phyloP scores from a whole-genome alignment of 2,113 vertebrate species.

The Mugil cephalus region DNA sequence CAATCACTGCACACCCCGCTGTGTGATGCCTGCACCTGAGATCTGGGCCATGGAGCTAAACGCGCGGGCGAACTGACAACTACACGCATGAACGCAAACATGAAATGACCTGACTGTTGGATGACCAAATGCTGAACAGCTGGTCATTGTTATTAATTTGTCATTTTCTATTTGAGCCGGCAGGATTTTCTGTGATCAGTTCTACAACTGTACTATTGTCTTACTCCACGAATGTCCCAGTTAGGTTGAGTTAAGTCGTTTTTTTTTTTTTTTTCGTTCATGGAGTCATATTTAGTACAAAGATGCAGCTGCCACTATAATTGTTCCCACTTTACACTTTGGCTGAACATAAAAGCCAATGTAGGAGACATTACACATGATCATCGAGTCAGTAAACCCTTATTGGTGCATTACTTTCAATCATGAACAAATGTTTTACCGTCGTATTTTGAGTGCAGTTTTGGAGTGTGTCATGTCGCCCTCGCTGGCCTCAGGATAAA shows the following conservation, averaged over 20 bases:
- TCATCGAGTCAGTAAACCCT: background rate
- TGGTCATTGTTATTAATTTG: slow-evolving; percentile 10
- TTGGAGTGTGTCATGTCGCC: background rate
- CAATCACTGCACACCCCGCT: slow-evolving; percentile 37
- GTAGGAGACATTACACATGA: background rate
- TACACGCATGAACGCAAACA: slow-evolving; percentile 14
- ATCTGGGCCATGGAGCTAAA: slow-evolving; percentile 5
- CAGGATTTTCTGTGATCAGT: slow-evolving; percentile 39
- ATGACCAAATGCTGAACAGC: slow-evolving; percentile 24
- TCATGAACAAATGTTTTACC: slow-evolving; percentile 13
- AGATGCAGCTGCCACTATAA: slow-evolving; percentile 11
- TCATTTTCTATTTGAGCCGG: slow-evolving; percentile 26
- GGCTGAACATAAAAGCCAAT: background rate
- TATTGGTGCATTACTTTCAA: background rate
- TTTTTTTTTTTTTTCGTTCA: slow-evolving; percentile 28
- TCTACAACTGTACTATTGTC: slow-evolving; percentile 7
- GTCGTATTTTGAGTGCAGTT: slow-evolving; percentile 9
- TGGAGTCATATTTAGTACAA: slow-evolving; percentile 56
- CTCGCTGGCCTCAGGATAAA: slow-evolving; percentile 22
- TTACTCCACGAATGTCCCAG: slow-evolving; percentile 30
- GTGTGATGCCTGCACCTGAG: slow-evolving; percentile 44
- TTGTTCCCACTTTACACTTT: slow-evolving; percentile 15
- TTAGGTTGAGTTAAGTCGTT: slow-evolving; percentile 36
- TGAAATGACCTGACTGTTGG: background rate
- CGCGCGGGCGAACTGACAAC: slow-evolving; percentile 21